A percentile compares a stretch with the other conserved stretches of the same genome.
Evolutionary conservation across 2,888 invertebrate genomes (phyloP).

Genomic region (Leptopilina syphax): DNA sequence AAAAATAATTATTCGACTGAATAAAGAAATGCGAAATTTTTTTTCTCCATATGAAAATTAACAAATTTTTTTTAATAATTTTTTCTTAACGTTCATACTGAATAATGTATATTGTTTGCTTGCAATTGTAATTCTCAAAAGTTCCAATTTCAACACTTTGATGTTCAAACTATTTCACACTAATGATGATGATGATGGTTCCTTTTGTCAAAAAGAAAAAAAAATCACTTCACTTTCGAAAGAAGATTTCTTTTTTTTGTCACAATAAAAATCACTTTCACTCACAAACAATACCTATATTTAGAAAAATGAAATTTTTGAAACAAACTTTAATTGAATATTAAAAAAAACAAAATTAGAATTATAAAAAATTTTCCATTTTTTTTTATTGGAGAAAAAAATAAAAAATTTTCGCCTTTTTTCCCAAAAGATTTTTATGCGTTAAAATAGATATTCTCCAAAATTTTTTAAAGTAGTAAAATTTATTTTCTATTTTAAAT

Average conservation of each 20-base stretch:
- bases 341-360: not conserved
- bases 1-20: no score
- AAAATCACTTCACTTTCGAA: conserved; percentile 15
- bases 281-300: not conserved
- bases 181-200: not conserved
- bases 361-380: not conserved
- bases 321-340: not conserved
- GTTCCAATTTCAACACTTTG: not conserved
- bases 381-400: no score
- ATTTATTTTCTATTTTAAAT: no score
- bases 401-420: no score
- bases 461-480: no score
- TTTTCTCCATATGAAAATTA: no score
- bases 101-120: no score
- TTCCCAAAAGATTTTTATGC: no score
- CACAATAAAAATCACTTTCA: conserved; percentile 31
- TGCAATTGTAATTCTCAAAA: not conserved
- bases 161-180: conserved; percentile 1
- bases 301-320: not conserved
- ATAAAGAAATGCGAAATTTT: no score
- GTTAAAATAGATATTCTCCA: no score
- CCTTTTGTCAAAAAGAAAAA: not conserved
- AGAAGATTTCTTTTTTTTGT: conserved; percentile 8
- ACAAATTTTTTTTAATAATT: no score
- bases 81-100: no score